phyloP scores from a whole-genome alignment of 2,797 vertebrate species.

The Acanthurus tractus region DNA sequence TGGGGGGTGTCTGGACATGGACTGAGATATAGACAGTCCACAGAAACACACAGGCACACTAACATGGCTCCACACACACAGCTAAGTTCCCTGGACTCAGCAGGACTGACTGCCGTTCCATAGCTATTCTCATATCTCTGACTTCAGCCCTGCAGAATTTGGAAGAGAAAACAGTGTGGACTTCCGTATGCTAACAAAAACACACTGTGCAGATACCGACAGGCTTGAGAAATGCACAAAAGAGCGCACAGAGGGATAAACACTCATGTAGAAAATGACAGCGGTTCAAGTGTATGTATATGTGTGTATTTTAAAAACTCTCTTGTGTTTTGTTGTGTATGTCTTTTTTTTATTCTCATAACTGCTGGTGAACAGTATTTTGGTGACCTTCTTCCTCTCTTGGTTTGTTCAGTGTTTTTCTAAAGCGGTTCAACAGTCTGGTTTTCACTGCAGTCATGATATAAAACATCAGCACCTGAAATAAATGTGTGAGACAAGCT shows the following conservation, averaged over 20 bases:
- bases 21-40: slow-evolving; percentile 50
- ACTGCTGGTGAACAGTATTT: background rate
- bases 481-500: background rate
- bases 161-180: slow-evolving; percentile 61
- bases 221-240: slow-evolving; percentile 1
- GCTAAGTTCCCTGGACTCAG: slow-evolving; percentile 15
- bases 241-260: background rate
- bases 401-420: slow-evolving; percentile 16
- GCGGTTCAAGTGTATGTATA: background rate
- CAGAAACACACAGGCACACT: slow-evolving; percentile 33
- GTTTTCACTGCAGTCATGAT: slow-evolving; percentile 4
- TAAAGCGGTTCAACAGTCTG: background rate
- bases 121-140: slow-evolving; percentile 77
- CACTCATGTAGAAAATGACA: background rate
- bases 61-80: slow-evolving; percentile 23
- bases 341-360: background rate
- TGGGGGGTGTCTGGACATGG: slow-evolving; percentile 42
- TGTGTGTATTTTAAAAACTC: slow-evolving; percentile 3
- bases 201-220: slow-evolving; percentile 19
- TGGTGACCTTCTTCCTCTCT: background rate
- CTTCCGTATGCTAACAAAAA: slow-evolving; percentile 50
- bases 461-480: background rate
- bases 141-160: slow-evolving; percentile 74
- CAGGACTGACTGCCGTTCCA: slow-evolving; percentile 38
- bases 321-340: background rate